These are phyloP conservation scores for Pemphredon lugubris DNA, from an alignment of 2,888 invertebrate genomes.

Conservation along the genomic window DNA sequence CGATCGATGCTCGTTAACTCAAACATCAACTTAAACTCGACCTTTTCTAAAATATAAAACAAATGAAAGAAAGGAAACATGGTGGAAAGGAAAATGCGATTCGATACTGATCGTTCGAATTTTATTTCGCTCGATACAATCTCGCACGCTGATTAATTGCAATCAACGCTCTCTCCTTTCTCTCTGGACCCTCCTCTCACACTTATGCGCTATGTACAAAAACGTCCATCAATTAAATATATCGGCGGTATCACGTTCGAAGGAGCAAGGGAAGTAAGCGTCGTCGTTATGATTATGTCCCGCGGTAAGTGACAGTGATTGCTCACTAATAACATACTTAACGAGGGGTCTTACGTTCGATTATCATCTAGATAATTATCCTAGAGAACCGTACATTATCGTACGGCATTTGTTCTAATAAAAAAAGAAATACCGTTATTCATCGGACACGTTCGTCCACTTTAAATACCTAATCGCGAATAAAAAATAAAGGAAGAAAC, in stretches of 20 bases:
- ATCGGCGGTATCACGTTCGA: constrained; percentile 61
- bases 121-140: constrained; percentile 34
- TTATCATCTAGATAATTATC: constrained; percentile 28
- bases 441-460: constrained; percentile 39
- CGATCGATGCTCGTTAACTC: too few species aligned
- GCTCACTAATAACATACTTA: constrained; percentile 12
- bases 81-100: neutral
- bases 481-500: constrained; percentile 28
- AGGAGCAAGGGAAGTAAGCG: constrained; percentile 61
- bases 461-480: constrained; percentile 36
- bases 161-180: constrained; percentile 6
- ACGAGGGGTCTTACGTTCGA: constrained; percentile 8
- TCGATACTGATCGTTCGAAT: constrained; percentile 1
- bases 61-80: neutral
- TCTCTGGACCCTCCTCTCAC: constrained; percentile 19
- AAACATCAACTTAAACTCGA: too few species aligned
- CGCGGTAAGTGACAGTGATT: constrained; percentile 7
- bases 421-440: constrained; percentile 17
- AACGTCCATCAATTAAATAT: constrained; percentile 51
- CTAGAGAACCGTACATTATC: constrained; percentile 13
- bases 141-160: neutral
- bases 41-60: too few species aligned
- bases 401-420: neutral
- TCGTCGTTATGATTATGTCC: constrained; percentile 43
- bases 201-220: constrained; percentile 49